Percentiles rank a stretch among this genome's conserved stretches.
These are phyloP conservation scores for Rana temporaria DNA, from an alignment of 2,113 vertebrate species.

Conservation along the genomic window DNA sequence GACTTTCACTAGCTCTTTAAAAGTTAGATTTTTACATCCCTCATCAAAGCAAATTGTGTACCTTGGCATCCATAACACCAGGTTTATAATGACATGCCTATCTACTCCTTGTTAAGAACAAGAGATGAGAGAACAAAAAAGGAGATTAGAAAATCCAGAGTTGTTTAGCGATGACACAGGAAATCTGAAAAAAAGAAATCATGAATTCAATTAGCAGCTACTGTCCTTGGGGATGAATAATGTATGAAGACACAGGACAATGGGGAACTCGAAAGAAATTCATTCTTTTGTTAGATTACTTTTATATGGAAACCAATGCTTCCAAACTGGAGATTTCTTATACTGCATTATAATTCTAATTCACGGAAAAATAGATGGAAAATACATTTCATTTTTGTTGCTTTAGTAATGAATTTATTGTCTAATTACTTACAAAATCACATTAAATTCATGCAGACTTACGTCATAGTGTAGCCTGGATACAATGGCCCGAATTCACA, in stretches of 20 bases:
- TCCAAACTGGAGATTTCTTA: constrained; percentile 15
- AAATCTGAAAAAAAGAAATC: constrained; percentile 35
- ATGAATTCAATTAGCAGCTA: constrained; percentile 54
- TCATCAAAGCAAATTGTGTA: constrained; percentile 4
- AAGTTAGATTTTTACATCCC: background rate
- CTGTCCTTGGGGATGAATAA: constrained; percentile 55
- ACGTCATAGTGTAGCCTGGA: background rate
- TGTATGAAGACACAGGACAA: constrained; percentile 34
- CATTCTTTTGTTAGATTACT: constrained; percentile 37
- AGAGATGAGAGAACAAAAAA: constrained; percentile 42
- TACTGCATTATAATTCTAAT: constrained; percentile 29
- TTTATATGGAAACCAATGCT: constrained; percentile 40
- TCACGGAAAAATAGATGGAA: constrained; percentile 20
- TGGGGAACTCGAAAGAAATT: constrained; percentile 23
- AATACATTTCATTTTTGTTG: constrained; percentile 16
- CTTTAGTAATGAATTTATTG: constrained; percentile 15
- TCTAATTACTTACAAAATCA: constrained; percentile 7
- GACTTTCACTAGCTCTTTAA: background rate
- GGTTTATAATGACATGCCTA: constrained; percentile 28
- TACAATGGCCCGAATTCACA: too few species aligned
- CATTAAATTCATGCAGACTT: background rate
- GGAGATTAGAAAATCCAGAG: constrained; percentile 45
- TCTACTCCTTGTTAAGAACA: constrained; percentile 21
- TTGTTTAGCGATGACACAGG: constrained; percentile 47
- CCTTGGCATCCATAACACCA: constrained; percentile 1